phyloP scores from a whole-genome alignment of 1,140 invertebrate genomes.

The Phymastichus coffea region DNA sequence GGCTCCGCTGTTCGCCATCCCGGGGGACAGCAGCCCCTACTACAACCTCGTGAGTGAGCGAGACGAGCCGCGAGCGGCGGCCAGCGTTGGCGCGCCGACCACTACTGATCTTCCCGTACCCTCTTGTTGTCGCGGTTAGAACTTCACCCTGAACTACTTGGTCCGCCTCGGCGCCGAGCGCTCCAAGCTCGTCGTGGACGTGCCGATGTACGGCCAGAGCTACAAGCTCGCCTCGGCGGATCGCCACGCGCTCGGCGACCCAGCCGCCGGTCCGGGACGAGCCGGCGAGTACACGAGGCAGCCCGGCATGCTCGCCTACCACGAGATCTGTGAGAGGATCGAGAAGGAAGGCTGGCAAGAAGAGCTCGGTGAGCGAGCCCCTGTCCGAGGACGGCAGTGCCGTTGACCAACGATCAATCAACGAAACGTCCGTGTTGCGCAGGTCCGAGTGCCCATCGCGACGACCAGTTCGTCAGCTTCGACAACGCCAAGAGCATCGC shows the following conservation, averaged over 20 bases:
- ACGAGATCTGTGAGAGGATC: conserved; percentile 84
- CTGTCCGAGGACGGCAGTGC: no score
- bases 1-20: conserved; percentile 70
- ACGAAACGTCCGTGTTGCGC: no score
- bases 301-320: conserved; percentile 86
- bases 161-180: conserved; percentile 72
- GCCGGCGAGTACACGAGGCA: conserved; percentile 83
- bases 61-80: not conserved
- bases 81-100: not conserved
- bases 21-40: conserved; percentile 67
- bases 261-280: conserved; percentile 69
- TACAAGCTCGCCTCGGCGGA: conserved; percentile 66
- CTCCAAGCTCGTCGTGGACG: conserved; percentile 80
- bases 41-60: conserved; percentile 72
- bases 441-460: conserved; percentile 77
- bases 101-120: no score
- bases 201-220: conserved; percentile 87
- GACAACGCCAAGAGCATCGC: conserved; percentile 77
- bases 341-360: conserved; percentile 46
- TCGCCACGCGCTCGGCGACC: conserved; percentile 52
- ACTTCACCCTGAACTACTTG: conserved; percentile 75
- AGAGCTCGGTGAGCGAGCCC: conserved; percentile 34
- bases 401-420: no score
- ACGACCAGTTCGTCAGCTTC: conserved; percentile 88
- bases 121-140: conserved; percentile 53